phyloP scores from a whole-genome alignment of 2,888 invertebrate species.

The Brassicogethes aeneus region DNA sequence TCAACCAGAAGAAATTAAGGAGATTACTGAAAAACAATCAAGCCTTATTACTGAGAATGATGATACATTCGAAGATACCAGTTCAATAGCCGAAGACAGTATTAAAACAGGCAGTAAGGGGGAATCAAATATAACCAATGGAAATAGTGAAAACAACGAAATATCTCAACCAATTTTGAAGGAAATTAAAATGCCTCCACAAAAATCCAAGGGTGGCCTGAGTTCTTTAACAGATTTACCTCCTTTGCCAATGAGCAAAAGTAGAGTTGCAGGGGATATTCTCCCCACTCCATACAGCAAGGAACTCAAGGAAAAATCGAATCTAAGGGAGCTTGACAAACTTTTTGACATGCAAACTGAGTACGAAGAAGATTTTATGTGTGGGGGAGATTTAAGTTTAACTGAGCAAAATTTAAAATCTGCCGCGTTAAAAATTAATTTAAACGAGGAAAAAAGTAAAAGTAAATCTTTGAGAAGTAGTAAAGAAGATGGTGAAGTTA shows the following conservation, averaged over 20 bases:
- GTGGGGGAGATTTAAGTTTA: slow-evolving; percentile 16
- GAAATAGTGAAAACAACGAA: slow-evolving; percentile 4
- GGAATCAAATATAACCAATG: slow-evolving; percentile 2
- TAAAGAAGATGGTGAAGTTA: not conserved
- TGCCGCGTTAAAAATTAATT: no score
- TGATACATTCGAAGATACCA: slow-evolving; percentile 30
- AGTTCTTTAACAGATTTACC: slow-evolving; percentile 33
- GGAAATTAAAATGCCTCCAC: slow-evolving; percentile 20
- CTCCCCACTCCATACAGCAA: slow-evolving; percentile 35
- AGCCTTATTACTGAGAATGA: slow-evolving; percentile 12
- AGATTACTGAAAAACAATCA: slow-evolving; percentile 7
- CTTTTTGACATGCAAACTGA: slow-evolving; percentile 32
- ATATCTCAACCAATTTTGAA: slow-evolving; percentile 4
- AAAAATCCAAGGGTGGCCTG: slow-evolving; percentile 29
- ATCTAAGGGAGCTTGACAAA: slow-evolving; percentile 30
- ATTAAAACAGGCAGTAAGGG: slow-evolving; percentile 9
- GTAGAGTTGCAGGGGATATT: slow-evolving; percentile 28
- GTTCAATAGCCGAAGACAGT: slow-evolving; percentile 29
- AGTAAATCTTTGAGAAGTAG: not conserved
- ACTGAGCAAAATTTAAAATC: no score
- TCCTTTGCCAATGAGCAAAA: slow-evolving; percentile 31
- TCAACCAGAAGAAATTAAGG: slow-evolving; percentile 5
- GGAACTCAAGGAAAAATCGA: slow-evolving; percentile 33
- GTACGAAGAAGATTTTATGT: slow-evolving; percentile 39
- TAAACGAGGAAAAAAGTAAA: not conserved